Evolutionary conservation across 2,113 vertebrate genomes (phyloP), one percentile per base, ranked within the genome.

Genomic region (Calyptommatus sinebrachiatus): DNA sequence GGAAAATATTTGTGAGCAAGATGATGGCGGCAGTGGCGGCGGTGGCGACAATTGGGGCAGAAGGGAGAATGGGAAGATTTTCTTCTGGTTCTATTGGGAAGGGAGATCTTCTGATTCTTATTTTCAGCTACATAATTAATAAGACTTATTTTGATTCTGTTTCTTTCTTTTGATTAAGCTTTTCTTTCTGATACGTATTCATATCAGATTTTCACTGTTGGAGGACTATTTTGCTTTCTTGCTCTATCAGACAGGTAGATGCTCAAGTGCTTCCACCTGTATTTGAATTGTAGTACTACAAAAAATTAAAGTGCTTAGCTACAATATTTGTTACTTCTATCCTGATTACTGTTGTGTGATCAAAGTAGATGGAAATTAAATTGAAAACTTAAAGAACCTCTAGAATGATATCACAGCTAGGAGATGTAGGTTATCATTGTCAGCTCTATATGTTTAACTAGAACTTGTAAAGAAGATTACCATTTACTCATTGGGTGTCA

Each of bases 381-480:
- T 71, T 87, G 83, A 76, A 88, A 91, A 87, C 20, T 35, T 87
- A 70, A 73, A 82, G 83, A 76, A 76, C 29, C 78, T 87, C 79
- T 77, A 70, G 79, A 82, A 71, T 81, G 76, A 87, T 84, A 89
- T 87, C 61, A 73, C 82, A 87, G 76, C n/a, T 65, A 83, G 74
- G 80, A 86, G 79, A 16, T 71, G 86, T 74, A 85, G 82, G 73
- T 85, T 90, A 78, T 84, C 73, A 57, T 67, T 83, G 71, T 89
- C 80, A 85, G 76, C 61, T 89, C 76, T 71, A 22, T 86, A 77
- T 87, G 76, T 65, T 87, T 87, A 86, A 88, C 88, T 88, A 76
- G 75, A 88, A 88, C 41, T 87, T 85, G 46, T 87, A 77, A 78
- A 85, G 67, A 77, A 87, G 82, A 88, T 91, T 88, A 83, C 83